Conservation (phyloP, 2,797 vertebrate species). For the Sebastes steindachneri region DNA sequence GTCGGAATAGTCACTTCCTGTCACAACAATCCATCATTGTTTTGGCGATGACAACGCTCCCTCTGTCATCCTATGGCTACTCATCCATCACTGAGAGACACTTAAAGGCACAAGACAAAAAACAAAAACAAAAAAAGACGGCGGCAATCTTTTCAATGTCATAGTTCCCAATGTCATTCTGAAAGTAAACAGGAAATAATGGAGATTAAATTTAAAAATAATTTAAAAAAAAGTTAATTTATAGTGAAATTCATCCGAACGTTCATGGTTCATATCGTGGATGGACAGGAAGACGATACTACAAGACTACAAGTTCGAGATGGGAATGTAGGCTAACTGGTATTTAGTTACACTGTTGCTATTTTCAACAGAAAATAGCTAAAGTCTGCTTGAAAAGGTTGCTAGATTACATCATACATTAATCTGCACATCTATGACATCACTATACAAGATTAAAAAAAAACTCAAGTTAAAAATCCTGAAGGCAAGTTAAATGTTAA, state of each 20-base stretch:
- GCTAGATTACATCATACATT: not conserved
- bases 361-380: not conserved
- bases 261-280: not conserved
- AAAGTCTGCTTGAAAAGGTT: not conserved
- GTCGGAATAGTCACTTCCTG: slow-evolving; percentile 56
- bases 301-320: not conserved
- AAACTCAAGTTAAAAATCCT: too few species aligned
- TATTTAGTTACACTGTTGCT: not conserved
- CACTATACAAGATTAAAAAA: too few species aligned
- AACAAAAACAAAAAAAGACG: not conserved
- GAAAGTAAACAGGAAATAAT: slow-evolving; percentile 11
- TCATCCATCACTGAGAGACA: slow-evolving; percentile 69
- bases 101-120: slow-evolving; percentile 17
- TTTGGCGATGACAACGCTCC: slow-evolving; percentile 54
- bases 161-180: slow-evolving; percentile 37
- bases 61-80: slow-evolving; percentile 55
- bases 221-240: not conserved
- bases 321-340: not conserved
- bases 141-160: slow-evolving; percentile 16
- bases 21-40: slow-evolving; percentile 71
- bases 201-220: slow-evolving; percentile 1
- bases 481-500: too few species aligned
- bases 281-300: not conserved
- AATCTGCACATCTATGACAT: too few species aligned
- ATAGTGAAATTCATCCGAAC: not conserved